phyloP scores from a whole-genome alignment of 2,888 invertebrate genomes.

The Trissonchulus latispiculum region DNA sequence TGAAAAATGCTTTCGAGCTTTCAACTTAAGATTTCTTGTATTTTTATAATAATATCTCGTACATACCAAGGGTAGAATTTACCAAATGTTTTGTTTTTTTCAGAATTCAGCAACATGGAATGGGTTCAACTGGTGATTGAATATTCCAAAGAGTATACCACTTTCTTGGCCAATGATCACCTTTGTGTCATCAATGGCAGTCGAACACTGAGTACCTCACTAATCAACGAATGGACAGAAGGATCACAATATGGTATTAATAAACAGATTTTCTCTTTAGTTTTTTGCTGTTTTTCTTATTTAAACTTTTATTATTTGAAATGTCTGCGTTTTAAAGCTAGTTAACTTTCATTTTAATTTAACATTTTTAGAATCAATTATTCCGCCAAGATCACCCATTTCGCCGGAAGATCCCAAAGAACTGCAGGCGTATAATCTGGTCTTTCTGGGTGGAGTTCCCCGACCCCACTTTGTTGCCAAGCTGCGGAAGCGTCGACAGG shows the following conservation, averaged over 20 bases:
- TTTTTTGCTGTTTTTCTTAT: no score
- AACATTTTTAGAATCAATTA: background rate
- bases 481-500: background rate
- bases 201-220: background rate
- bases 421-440: background rate
- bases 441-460: background rate
- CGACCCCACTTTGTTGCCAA: background rate
- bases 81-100: background rate
- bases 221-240: background rate
- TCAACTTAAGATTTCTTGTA: no score
- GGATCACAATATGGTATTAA: background rate
- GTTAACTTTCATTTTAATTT: no score
- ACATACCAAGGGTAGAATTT: no score
- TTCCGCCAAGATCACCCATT: background rate
- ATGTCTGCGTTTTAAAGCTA: no score
- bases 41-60: no score
- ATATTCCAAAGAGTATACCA: background rate
- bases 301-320: no score
- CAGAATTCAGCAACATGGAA: constrained; percentile 9
- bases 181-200: constrained; percentile 1
- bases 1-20: no score
- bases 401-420: background rate
- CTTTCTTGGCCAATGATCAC: background rate
- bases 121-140: constrained; percentile 3
- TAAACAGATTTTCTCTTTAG: no score